phyloP scores from a whole-genome alignment of 1,140 invertebrate species.

The Lordiphosa clarofinis region DNA sequence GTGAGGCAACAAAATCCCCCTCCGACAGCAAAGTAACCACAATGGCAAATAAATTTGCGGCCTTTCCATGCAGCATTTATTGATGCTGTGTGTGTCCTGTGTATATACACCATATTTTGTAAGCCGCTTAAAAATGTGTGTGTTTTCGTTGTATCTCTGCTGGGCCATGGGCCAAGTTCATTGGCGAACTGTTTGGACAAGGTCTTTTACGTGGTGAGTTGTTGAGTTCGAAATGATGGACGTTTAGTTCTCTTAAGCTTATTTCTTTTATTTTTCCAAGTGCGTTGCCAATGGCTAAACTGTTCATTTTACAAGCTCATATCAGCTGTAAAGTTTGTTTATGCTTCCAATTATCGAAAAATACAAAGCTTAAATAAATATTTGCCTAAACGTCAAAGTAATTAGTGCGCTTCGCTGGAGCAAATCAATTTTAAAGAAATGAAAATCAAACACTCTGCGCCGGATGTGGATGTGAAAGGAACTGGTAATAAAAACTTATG shows the following conservation, averaged over 20 bases:
- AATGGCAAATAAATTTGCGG: slow-evolving; percentile 74
- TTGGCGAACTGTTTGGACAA: slow-evolving; percentile 53
- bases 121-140: slow-evolving; percentile 44
- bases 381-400: no score
- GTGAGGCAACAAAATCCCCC: slow-evolving; percentile 21
- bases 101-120: slow-evolving; percentile 46
- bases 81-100: slow-evolving; percentile 26
- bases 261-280: no score
- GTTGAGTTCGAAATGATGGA: slow-evolving; percentile 4
- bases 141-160: slow-evolving; percentile 23
- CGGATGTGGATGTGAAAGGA: no score
- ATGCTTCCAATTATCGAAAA: no score
- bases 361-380: no score
- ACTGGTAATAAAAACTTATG: no score
- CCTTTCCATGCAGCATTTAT: slow-evolving; percentile 38
- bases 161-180: slow-evolving; percentile 38
- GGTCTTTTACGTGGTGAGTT: slow-evolving; percentile 14
- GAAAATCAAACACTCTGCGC: no score
- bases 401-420: no score
- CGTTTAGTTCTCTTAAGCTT: no score
- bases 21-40: slow-evolving; percentile 60
- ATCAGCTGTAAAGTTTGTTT: no score
- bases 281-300: slow-evolving; percentile 24
- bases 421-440: no score
- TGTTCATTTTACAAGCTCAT: no score